These are phyloP conservation scores for Pristionchus arcanus DNA, from an alignment of 2,888 invertebrate genomes.

Conservation along the genomic window DNA sequence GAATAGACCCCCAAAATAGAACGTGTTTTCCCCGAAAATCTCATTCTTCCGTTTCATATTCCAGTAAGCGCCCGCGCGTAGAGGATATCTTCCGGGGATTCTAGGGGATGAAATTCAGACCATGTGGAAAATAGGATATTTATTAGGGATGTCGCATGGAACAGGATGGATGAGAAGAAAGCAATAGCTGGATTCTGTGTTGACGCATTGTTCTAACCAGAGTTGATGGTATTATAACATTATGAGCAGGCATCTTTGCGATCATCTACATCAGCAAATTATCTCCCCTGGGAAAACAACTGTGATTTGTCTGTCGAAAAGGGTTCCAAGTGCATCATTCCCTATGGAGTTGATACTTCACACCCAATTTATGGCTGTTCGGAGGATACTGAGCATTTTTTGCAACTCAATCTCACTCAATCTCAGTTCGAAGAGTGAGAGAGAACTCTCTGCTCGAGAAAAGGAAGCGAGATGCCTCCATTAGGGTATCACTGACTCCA, in stretches of 20 bases:
- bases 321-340: constrained; percentile 27
- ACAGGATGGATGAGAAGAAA: not conserved
- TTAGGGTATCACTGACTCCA: constrained; percentile 45
- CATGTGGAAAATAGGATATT: constrained; percentile 26
- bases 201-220: not conserved
- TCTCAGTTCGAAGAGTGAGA: constrained; percentile 22
- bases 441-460: constrained; percentile 3
- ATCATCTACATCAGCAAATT: not conserved
- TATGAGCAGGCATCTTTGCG: not conserved
- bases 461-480: constrained; percentile 29
- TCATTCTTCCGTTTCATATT: constrained; percentile 27
- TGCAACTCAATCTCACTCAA: constrained; percentile 24
- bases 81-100: not conserved
- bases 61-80: not conserved
- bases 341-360: constrained; percentile 33
- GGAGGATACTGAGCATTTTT: not conserved
- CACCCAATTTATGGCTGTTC: constrained; percentile 34
- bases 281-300: not conserved
- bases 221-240: not conserved
- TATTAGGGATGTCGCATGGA: not conserved
- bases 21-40: not conserved
- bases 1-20: not conserved
- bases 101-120: not conserved
- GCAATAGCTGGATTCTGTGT: not conserved
- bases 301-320: not conserved